Percentiles rank a stretch among this genome's conserved stretches.
phyloP scores from a whole-genome alignment of 2,888 invertebrate species.

The Drosophila kambysellisi region DNA sequence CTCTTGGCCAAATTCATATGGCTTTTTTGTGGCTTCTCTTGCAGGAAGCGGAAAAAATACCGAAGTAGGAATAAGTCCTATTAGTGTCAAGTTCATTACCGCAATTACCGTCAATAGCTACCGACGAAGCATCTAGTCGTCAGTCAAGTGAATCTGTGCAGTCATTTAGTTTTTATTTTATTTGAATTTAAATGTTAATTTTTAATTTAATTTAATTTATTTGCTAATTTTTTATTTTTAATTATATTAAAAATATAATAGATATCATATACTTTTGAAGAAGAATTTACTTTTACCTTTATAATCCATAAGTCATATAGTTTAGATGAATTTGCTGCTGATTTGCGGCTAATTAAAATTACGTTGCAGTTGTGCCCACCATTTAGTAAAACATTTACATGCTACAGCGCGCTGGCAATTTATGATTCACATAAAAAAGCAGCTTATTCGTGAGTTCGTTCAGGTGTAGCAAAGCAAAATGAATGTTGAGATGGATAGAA shows the following conservation, averaged over 20 bases:
- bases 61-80: slow-evolving; percentile 75
- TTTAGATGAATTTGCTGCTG: slow-evolving; percentile 24
- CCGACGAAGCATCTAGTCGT: neutral
- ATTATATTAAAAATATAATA: neutral
- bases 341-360: slow-evolving; percentile 56
- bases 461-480: neutral
- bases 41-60: neutral
- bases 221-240: neutral
- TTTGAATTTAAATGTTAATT: neutral
- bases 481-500: neutral
- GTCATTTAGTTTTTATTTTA: neutral
- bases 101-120: slow-evolving; percentile 64
- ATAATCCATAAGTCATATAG: neutral
- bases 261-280: neutral
- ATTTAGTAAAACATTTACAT: slow-evolving; percentile 70
- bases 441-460: slow-evolving; percentile 12
- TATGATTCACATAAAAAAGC: slow-evolving; percentile 33
- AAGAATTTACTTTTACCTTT: neutral
- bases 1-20: slow-evolving; percentile 6
- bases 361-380: slow-evolving; percentile 27
- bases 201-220: neutral
- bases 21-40: neutral
- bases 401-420: slow-evolving; percentile 61
- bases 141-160: neutral
- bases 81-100: slow-evolving; percentile 84